Percentiles rank a stretch among this genome's conserved stretches.
These are phyloP conservation scores for Proteles cristata DNA, from an alignment of 2,113 vertebrate species.

Conservation along the genomic window DNA sequence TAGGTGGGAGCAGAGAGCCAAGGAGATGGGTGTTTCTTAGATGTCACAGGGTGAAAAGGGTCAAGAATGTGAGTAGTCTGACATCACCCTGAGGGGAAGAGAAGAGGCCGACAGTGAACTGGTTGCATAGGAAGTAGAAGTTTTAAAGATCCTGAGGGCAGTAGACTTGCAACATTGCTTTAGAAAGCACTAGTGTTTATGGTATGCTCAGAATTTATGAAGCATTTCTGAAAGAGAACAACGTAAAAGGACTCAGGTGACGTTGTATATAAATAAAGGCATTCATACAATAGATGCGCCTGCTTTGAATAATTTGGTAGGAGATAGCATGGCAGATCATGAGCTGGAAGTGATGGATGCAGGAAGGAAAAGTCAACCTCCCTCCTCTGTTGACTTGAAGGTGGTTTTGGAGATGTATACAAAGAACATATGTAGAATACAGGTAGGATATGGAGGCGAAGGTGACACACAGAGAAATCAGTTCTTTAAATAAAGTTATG, in stretches of 20 bases:
- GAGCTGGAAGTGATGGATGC: background rate
- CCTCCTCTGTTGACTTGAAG: background rate
- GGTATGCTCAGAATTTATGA: background rate
- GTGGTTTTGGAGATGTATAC: background rate
- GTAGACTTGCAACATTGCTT: background rate
- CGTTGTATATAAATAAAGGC: background rate
- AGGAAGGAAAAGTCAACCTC: background rate
- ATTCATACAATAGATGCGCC: background rate
- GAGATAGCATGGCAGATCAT: background rate
- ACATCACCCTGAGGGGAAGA: background rate
- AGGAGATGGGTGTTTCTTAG: background rate
- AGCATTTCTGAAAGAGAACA: conserved; percentile 11
- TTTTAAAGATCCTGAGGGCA: background rate
- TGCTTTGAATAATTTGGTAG: background rate
- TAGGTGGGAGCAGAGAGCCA: background rate
- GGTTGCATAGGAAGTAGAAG: background rate
- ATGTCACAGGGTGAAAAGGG: background rate
- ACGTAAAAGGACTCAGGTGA: background rate
- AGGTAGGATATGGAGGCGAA: background rate
- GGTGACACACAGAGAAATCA: background rate
- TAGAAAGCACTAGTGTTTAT: background rate
- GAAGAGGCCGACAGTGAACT: background rate
- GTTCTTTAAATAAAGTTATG: background rate
- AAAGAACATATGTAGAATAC: background rate
- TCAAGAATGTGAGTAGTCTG: background rate